phyloP scores from a whole-genome alignment of 2,888 invertebrate genomes.

The Aporophyla nigra region DNA sequence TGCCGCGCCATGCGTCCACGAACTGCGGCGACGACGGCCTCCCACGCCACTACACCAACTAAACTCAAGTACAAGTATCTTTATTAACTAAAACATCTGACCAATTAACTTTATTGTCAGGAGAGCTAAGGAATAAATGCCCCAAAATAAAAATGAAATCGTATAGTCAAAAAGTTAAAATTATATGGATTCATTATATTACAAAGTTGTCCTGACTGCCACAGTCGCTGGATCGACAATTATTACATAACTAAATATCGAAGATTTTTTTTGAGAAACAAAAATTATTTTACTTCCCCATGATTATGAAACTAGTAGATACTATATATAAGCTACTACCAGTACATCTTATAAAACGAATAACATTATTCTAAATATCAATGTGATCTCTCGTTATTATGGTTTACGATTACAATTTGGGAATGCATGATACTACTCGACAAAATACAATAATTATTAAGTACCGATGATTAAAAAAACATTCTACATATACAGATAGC shows the following conservation, averaged over 20 bases:
- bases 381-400: conserved; percentile 86
- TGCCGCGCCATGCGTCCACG: conserved; percentile 66
- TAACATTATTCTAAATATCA: conserved; percentile 88
- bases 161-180: conserved; percentile 87
- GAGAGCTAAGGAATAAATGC: conserved; percentile 86
- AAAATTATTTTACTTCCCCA: conserved; percentile 79
- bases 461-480: conserved; percentile 88
- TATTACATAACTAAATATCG: conserved; percentile 79
- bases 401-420: conserved; percentile 88
- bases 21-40: conserved; percentile 55
- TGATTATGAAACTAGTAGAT: conserved; percentile 85
- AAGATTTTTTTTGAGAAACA: conserved; percentile 76
- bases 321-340: conserved; percentile 84
- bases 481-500: conserved; percentile 86
- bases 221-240: conserved; percentile 81
- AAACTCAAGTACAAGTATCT: conserved; percentile 80
- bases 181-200: conserved; percentile 79
- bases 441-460: conserved; percentile 88
- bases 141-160: conserved; percentile 82
- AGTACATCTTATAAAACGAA: conserved; percentile 88
- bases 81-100: conserved; percentile 88
- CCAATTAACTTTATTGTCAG: conserved; percentile 82
- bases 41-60: conserved; percentile 64
- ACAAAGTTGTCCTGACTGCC: conserved; percentile 82
- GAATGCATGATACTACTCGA: conserved; percentile 90